Evolutionary conservation across 2,113 vertebrate species (phyloP).

Genomic region (Chelonoidis abingdonii): DNA sequence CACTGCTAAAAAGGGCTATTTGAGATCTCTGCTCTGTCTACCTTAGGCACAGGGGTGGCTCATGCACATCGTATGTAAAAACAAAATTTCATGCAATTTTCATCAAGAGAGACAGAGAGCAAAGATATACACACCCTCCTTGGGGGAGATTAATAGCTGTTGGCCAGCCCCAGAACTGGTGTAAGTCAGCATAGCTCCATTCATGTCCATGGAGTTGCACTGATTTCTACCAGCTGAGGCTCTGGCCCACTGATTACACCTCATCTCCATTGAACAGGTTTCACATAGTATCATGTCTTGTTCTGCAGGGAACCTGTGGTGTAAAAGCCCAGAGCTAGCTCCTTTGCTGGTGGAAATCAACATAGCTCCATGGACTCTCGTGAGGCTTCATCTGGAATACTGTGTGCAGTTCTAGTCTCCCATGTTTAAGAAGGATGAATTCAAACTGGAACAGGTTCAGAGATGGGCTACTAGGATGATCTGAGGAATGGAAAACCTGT

Average conservation of each 20-base stretch:
- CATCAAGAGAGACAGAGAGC: neutral
- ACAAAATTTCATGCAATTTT: slow-evolving; percentile 1
- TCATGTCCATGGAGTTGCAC: neutral
- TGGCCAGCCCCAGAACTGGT: neutral
- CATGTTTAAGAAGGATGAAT: too few relatives aligned
- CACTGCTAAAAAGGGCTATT: slow-evolving; percentile 57
- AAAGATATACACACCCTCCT: neutral
- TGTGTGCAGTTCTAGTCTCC: too few relatives aligned
- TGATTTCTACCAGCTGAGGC: neutral
- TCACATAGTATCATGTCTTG: accelerated
- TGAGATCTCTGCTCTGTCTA: neutral
- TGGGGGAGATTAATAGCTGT: accelerated
- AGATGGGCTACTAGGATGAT: too few relatives aligned
- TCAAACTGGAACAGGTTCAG: too few relatives aligned
- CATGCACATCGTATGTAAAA: slow-evolving; percentile 5
- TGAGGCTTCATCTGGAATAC: too few relatives aligned
- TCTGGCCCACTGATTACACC: neutral
- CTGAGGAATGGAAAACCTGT: too few relatives aligned
- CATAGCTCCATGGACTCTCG: accelerated
- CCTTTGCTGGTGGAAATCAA: accelerated
- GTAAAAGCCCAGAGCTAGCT: neutral
- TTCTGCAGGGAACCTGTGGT: accelerated
- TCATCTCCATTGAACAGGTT: neutral
- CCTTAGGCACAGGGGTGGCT: neutral
- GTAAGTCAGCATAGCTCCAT: neutral